A percentile compares a stretch with the other conserved stretches of the same genome.
Evolutionary conservation across 2,888 invertebrate species (phyloP).

Genomic region (Gastrophysa polygoni): DNA sequence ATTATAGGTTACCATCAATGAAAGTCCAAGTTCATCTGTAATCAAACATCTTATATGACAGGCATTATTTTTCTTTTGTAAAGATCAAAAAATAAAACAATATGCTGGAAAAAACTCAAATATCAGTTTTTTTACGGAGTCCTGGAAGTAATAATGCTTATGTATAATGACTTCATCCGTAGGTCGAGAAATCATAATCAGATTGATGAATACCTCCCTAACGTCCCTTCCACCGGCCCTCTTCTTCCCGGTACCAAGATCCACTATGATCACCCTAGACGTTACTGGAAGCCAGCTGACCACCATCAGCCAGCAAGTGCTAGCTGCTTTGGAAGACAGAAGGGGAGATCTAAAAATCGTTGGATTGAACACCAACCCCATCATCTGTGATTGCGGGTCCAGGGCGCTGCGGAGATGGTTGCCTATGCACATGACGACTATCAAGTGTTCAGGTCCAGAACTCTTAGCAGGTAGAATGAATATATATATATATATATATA

Average conservation of each 20-base stretch:
- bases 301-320: conserved; percentile 77
- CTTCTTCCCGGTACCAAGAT: conserved; percentile 86
- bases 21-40: too few species aligned
- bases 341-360: conserved; percentile 74
- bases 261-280: conserved; percentile 79
- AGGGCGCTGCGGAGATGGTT: conserved; percentile 81
- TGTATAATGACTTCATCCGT: too few species aligned
- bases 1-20: too few species aligned
- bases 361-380: conserved; percentile 80
- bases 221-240: conserved; percentile 79
- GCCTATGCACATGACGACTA: conserved; percentile 67
- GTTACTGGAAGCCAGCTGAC: conserved; percentile 78
- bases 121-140: too few species aligned
- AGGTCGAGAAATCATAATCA: conserved; percentile 70
- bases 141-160: too few species aligned
- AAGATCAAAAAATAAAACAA: too few species aligned
- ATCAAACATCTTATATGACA: too few species aligned
- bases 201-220: conserved; percentile 81
- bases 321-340: conserved; percentile 82
- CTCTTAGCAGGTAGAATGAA: conserved; percentile 69
- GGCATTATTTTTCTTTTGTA: too few species aligned
- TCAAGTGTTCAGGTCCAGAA: conserved; percentile 71
- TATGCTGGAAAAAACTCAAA: too few species aligned
- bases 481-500: too few species aligned
- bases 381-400: conserved; percentile 85